phyloP scores from a whole-genome alignment of 2,797 vertebrate genomes.

The Fundulus diaphanus region DNA sequence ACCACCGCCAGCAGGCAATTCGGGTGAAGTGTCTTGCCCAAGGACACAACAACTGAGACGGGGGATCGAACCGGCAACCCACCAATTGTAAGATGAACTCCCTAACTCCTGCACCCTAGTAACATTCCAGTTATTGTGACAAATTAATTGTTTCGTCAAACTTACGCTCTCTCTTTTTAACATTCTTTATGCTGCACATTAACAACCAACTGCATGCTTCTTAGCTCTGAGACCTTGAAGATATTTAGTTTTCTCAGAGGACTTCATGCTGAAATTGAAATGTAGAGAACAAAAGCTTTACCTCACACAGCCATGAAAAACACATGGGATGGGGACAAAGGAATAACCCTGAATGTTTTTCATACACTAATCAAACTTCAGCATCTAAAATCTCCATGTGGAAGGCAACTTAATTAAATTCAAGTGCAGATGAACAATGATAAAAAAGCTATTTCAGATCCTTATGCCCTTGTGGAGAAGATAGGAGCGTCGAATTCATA shows the following conservation, averaged over 20 bases:
- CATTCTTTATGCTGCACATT: conserved; percentile 1
- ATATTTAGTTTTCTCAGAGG: conserved; percentile 2
- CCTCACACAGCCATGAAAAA: conserved; percentile 11
- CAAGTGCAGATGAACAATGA: not conserved
- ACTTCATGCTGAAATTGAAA: conserved; percentile 12
- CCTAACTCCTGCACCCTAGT: no score
- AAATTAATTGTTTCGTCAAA: not conserved
- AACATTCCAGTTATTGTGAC: not conserved
- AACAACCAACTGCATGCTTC: conserved; percentile 5
- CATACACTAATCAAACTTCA: conserved; percentile 3
- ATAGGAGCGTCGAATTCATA: not conserved
- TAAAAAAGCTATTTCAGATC: not conserved
- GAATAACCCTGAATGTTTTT: conserved; percentile 20
- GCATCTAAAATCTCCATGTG: not conserved
- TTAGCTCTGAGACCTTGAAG: not conserved
- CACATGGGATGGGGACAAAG: not conserved
- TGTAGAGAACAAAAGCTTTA: conserved; percentile 6
- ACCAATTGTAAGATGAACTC: no score
- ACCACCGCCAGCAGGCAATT: no score
- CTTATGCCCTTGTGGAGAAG: not conserved
- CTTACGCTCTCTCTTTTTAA: not conserved
- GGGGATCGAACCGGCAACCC: no score
- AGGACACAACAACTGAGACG: no score
- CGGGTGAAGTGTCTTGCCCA: no score
- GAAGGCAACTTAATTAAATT: not conserved